These are phyloP conservation scores for Ammodramus savannarum DNA, from an alignment of 2,113 vertebrate species.

Conservation along the genomic window DNA sequence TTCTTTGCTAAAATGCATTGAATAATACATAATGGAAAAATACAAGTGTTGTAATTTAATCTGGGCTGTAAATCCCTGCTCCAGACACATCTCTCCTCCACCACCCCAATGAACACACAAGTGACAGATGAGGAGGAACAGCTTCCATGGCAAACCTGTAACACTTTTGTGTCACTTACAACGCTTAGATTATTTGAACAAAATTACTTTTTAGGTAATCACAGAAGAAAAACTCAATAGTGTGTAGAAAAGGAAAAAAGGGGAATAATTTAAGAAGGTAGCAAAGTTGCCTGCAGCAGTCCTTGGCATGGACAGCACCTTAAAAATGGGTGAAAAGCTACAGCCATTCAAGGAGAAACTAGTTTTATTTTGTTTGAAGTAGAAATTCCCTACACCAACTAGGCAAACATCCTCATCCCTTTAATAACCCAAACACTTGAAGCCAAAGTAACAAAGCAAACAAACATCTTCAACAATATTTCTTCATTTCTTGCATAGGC, in stretches of 20 bases:
- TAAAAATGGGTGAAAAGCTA: not conserved
- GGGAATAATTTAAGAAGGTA: not conserved
- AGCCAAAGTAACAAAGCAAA: slow-evolving; percentile 2
- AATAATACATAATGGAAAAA: not conserved
- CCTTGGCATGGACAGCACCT: not conserved
- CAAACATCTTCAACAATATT: not conserved
- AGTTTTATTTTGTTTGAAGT: not conserved
- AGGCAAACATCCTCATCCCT: slow-evolving; percentile 5
- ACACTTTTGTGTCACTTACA: not conserved
- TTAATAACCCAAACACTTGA: not conserved
- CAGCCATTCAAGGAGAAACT: not conserved
- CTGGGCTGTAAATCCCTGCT: not conserved
- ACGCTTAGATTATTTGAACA: not conserved
- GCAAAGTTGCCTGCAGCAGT: not conserved
- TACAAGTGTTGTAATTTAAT: not conserved
- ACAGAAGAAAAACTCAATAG: not conserved
- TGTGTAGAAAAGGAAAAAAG: not conserved
- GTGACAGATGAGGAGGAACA: not conserved
- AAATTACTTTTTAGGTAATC: not conserved
- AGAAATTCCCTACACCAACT: not conserved
- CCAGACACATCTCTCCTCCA: not conserved
- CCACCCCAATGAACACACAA: not conserved
- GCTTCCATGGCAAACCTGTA: not conserved
- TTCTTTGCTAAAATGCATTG: not conserved
- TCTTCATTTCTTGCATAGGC: not conserved